Conservation (phyloP, 2,888 invertebrate genomes). For the Steinernema carpocapsae region DNA sequence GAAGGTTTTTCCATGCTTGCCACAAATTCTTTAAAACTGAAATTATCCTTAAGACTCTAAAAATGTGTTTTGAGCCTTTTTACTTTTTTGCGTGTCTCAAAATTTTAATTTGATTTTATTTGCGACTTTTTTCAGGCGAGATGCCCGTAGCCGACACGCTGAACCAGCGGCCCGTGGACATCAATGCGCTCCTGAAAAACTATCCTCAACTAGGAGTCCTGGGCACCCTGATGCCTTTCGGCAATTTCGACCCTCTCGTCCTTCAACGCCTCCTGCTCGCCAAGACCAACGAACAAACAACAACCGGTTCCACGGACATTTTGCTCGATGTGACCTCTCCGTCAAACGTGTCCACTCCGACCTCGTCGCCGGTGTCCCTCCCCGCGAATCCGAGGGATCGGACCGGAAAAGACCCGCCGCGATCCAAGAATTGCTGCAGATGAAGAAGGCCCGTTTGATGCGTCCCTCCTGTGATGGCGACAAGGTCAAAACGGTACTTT, state of each 20-base stretch:
- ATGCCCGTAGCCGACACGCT: conserved; percentile 25
- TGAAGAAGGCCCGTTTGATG: conserved; percentile 46
- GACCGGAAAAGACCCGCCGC: conserved; percentile 51
- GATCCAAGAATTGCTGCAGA: conserved; percentile 53
- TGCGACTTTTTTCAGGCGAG: background rate
- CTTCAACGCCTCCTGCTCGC: conserved; percentile 9
- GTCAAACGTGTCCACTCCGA: conserved; percentile 24
- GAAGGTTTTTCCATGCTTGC: too few species aligned
- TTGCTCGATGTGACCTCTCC: conserved; percentile 18
- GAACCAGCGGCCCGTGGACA: conserved; percentile 15
- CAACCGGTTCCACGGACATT: conserved; percentile 26
- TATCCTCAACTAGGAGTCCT: background rate
- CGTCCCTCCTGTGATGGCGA: background rate
- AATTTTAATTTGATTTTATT: background rate
- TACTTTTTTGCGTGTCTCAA: background rate
- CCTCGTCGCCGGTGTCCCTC: conserved; percentile 38
- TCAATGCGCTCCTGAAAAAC: conserved; percentile 14
- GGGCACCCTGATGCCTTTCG: conserved; percentile 15
- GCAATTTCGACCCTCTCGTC: conserved; percentile 24
- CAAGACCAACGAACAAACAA: conserved; percentile 12
- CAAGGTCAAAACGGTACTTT: conserved; percentile 38
- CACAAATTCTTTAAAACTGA: too few species aligned
- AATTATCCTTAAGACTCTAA: too few species aligned
- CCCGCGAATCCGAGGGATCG: conserved; percentile 47
- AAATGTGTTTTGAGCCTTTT: background rate